These are phyloP conservation scores for Coregonus sp. DNA, from an alignment of 2,797 vertebrate species.

Conservation along the genomic window DNA sequence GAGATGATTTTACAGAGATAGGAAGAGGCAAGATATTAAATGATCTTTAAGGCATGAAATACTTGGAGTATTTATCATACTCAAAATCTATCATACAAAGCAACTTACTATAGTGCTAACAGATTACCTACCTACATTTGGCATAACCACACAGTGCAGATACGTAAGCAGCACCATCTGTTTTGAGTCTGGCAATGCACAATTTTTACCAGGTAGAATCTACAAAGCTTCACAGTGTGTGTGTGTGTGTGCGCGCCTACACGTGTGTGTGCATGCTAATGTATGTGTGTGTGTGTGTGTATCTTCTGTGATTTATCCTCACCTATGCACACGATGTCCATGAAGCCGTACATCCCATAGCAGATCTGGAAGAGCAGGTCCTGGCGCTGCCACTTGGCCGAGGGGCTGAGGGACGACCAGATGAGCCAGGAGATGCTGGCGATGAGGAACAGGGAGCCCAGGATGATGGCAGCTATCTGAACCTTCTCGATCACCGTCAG, in stretches of 20 bases:
- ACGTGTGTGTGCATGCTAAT: not conserved
- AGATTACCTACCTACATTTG: conserved; percentile 59
- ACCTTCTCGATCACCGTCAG: conserved; percentile 95
- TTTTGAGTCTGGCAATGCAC: conserved; percentile 43
- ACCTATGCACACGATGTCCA: conserved; percentile 97
- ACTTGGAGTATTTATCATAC: not conserved
- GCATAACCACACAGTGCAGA: conserved; percentile 51
- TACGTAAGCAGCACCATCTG: conserved; percentile 61
- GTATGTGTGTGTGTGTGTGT: not conserved
- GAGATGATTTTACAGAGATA: conserved; percentile 8
- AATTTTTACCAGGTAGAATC: conserved; percentile 23
- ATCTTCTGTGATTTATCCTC: conserved; percentile 35
- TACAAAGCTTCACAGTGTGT: not conserved
- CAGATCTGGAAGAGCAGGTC: conserved; percentile 96
- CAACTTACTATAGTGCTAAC: conserved; percentile 28
- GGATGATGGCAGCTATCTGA: conserved; percentile 91
- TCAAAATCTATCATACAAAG: conserved; percentile 23
- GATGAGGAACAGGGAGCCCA: conserved; percentile 92
- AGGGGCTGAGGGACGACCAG: conserved; percentile 93
- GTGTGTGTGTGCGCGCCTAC: not conserved
- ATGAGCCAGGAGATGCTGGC: conserved; percentile 97
- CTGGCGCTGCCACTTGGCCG: conserved; percentile 93
- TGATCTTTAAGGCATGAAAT: not conserved
- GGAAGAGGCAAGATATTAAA: not conserved
- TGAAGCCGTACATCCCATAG: conserved; percentile 96